Evolutionary conservation across 2,888 invertebrate species (phyloP).

Genomic region (Drosophila stalkeri): DNA sequence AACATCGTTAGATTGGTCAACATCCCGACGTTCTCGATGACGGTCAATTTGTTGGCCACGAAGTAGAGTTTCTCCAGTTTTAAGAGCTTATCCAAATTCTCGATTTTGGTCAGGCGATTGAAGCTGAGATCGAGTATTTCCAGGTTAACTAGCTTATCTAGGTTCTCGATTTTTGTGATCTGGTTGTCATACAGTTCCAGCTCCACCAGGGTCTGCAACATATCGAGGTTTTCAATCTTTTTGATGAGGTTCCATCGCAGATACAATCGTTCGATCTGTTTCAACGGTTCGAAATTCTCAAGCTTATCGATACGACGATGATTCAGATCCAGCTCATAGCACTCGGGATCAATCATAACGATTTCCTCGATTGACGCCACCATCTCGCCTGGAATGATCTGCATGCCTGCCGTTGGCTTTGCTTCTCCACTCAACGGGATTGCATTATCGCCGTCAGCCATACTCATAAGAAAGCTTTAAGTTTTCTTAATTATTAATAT

Average conservation of each 20-base stretch:
- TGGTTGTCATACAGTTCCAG: conserved; percentile 99
- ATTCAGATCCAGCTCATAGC: conserved; percentile 91
- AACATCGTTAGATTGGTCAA: conserved; percentile 92
- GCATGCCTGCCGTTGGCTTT: conserved; percentile 54
- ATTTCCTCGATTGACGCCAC: conserved; percentile 82
- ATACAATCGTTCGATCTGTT: conserved; percentile 91
- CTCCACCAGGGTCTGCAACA: conserved; percentile 91
- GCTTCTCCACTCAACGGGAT: conserved; percentile 20
- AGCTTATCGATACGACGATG: conserved; percentile 94
- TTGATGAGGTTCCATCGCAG: conserved; percentile 98
- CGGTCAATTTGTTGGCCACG: conserved; percentile 94
- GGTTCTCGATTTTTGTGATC: conserved; percentile 95
- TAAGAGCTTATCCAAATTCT: conserved; percentile 90
- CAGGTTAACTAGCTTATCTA: conserved; percentile 94
- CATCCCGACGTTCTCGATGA: conserved; percentile 94
- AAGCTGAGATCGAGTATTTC: conserved; percentile 97
- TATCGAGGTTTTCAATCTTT: conserved; percentile 94
- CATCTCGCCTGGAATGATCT: conserved; percentile 67
- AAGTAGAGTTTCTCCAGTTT: conserved; percentile 94
- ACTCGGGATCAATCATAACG: conserved; percentile 83
- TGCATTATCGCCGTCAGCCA: conserved; percentile 68
- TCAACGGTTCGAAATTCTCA: conserved; percentile 92
- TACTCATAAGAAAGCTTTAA: conserved; percentile 40
- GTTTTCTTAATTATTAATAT: conserved; percentile 8
- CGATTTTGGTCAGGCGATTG: conserved; percentile 95